Conservation (phyloP, 2,113 vertebrate genomes). For the Saimiri boliviensis region DNA sequence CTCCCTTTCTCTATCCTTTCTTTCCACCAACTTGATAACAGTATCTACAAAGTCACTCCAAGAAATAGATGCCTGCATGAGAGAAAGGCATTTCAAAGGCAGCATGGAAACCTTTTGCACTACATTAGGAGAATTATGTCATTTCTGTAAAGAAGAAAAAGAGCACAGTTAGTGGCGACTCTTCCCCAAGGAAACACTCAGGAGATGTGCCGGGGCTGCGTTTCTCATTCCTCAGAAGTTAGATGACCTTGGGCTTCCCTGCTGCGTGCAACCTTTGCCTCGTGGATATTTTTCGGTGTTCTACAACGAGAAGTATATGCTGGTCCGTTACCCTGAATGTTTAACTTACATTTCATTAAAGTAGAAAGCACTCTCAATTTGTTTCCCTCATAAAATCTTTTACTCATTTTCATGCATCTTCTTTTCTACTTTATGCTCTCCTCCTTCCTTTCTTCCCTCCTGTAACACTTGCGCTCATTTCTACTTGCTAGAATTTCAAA, state of each 20-base stretch:
- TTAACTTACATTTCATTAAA: conserved; percentile 29
- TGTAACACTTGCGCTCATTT: conserved; percentile 30
- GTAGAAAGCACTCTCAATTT: conserved; percentile 16
- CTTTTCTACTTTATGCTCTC: background rate
- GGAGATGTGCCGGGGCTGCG: conserved; percentile 61
- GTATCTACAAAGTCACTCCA: background rate
- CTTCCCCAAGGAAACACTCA: conserved; percentile 63
- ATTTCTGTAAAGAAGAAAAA: conserved; percentile 55
- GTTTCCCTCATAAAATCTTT: background rate
- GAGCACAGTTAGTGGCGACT: conserved; percentile 61
- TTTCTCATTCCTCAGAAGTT: conserved; percentile 68
- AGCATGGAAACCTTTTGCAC: conserved; percentile 38
- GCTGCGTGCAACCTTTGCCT: background rate
- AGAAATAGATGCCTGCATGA: conserved; percentile 8
- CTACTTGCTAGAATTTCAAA: conserved; percentile 58
- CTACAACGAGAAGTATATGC: background rate
- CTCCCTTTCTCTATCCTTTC: background rate
- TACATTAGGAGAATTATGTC: conserved; percentile 61
- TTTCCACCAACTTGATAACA: background rate
- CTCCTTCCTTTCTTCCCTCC: background rate
- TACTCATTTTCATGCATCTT: background rate
- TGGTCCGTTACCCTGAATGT: background rate
- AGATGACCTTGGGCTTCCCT: conserved; percentile 56
- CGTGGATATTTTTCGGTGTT: background rate
- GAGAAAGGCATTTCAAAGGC: background rate